These are phyloP conservation scores for Mycetomoellerius zeteki DNA, from an alignment of 1,140 invertebrate species.

Conservation along the genomic window DNA sequence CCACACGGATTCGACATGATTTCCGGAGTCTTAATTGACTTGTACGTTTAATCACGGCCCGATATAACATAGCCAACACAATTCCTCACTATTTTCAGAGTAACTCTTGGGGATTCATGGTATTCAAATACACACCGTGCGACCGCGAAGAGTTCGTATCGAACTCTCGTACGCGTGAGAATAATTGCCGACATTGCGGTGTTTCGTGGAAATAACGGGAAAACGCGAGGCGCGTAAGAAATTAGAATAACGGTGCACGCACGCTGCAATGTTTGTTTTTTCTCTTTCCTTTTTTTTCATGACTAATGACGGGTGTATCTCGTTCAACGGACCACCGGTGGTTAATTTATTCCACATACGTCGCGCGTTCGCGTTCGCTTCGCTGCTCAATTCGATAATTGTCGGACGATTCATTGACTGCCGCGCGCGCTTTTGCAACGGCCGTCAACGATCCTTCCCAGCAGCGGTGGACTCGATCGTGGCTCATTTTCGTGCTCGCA, in stretches of 20 bases:
- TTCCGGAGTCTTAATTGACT: not conserved
- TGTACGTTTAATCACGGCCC: not conserved
- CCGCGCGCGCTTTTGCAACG: conserved; percentile 50
- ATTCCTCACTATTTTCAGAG: conserved; percentile 7
- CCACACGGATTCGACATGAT: not conserved
- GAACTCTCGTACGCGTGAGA: conserved; percentile 47
- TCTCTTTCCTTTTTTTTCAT: conserved; percentile 25
- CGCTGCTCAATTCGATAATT: conserved; percentile 74
- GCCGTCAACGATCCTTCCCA: conserved; percentile 48
- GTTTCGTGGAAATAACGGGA: conserved; percentile 56
- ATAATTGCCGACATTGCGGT: conserved; percentile 38
- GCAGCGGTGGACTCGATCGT: conserved; percentile 2
- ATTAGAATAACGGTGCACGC: conserved; percentile 54
- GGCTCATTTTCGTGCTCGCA: conserved; percentile 70
- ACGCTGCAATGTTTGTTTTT: conserved; percentile 28
- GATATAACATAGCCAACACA: not conserved
- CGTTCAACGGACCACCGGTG: conserved; percentile 39
- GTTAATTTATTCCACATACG: conserved; percentile 72
- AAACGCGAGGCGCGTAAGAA: conserved; percentile 62
- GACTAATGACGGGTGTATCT: conserved; percentile 59
- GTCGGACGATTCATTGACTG: conserved; percentile 67
- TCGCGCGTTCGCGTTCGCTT: conserved; percentile 57
- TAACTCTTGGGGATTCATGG: not conserved
- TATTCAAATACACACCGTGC: conserved; percentile 41
- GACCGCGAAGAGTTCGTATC: not conserved